Percentiles rank a stretch among this genome's conserved stretches.
Evolutionary conservation across 2,113 vertebrate genomes (phyloP).

Genomic region (Loxodonta africana): DNA sequence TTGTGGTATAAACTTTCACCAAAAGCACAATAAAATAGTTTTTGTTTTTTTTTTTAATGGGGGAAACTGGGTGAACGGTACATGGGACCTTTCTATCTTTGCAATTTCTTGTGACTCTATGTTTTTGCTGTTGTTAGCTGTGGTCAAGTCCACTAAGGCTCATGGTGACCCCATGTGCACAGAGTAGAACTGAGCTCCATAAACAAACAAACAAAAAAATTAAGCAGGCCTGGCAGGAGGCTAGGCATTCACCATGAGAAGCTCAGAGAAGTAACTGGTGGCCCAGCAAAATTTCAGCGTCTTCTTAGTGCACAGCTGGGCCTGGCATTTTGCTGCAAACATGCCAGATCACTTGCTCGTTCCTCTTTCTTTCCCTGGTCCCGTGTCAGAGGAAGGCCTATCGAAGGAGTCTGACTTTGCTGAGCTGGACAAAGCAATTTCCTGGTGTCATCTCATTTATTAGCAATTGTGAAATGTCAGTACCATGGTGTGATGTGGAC

Average conservation of each 20-base stretch:
- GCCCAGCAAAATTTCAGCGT: neutral
- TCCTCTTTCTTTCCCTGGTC: neutral
- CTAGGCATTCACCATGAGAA: neutral
- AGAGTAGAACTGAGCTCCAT: no score
- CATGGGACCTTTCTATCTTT: no score
- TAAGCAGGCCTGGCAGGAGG: neutral
- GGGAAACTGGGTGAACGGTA: no score
- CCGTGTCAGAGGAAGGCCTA: neutral
- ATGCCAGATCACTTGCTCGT: neutral
- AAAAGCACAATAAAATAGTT: no score
- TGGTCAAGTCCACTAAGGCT: no score
- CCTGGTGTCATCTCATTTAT: conserved; percentile 21
- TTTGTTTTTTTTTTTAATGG: no score
- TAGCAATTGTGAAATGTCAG: conserved; percentile 26
- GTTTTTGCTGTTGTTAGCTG: no score
- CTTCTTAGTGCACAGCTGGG: neutral
- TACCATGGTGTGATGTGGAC: no score
- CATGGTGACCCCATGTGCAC: no score
- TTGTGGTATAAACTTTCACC: no score
- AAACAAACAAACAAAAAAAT: neutral
- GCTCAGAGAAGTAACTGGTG: neutral
- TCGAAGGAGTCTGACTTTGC: neutral
- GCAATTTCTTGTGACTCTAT: no score
- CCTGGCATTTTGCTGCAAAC: neutral
- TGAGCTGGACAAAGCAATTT: conserved; percentile 11